Conservation (phyloP, 2,113 vertebrate species). For the Solea senegalensis region DNA sequence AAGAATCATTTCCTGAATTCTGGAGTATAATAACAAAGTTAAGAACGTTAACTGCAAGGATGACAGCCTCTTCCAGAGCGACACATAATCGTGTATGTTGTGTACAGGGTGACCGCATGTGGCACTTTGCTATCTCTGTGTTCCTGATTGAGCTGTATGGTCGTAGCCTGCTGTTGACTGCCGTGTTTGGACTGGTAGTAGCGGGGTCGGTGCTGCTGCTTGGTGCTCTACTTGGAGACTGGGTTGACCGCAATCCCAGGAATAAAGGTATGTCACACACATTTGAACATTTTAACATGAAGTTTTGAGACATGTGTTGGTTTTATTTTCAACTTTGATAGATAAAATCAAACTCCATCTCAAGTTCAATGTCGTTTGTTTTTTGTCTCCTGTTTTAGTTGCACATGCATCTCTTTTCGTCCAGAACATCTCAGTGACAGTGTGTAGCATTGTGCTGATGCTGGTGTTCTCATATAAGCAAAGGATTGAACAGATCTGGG, state of each 20-base stretch:
- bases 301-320: slow-evolving; percentile 11
- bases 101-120: slow-evolving; percentile 81
- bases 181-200: slow-evolving; percentile 81
- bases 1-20: slow-evolving; percentile 69
- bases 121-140: slow-evolving; percentile 83
- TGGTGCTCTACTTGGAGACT: slow-evolving; percentile 84
- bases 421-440: slow-evolving; percentile 80
- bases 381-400: slow-evolving; percentile 69
- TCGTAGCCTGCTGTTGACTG: slow-evolving; percentile 78
- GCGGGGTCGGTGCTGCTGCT: slow-evolving; percentile 82
- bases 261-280: slow-evolving; percentile 77
- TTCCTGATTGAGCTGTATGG: slow-evolving; percentile 83
- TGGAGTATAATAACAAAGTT: slow-evolving; percentile 19
- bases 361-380: slow-evolving; percentile 8
- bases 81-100: slow-evolving; percentile 19
- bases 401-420: slow-evolving; percentile 81
- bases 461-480: slow-evolving; percentile 81
- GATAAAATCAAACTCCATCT: slow-evolving; percentile 4
- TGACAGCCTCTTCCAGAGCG: neutral
- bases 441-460: slow-evolving; percentile 81
- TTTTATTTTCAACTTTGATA: slow-evolving; percentile 14
- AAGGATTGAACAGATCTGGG: slow-evolving; percentile 77
- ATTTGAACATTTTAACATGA: too few relatives aligned
- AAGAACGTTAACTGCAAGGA: slow-evolving; percentile 35
- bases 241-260: slow-evolving; percentile 84